Conservation (phyloP, 2,113 vertebrate genomes). For the Dendropsophus ebraccatus region DNA sequence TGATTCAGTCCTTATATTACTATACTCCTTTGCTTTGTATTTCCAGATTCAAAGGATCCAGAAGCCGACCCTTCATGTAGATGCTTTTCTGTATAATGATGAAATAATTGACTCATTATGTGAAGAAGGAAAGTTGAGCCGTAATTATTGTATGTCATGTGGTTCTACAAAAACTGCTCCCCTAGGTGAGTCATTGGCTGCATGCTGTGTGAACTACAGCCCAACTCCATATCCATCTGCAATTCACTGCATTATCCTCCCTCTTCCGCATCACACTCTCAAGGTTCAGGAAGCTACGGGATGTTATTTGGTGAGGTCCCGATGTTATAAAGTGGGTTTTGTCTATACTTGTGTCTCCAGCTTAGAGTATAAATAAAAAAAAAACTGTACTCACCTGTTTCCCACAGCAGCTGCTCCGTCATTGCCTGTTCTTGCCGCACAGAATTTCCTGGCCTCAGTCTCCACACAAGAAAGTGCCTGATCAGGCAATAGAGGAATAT, state of each 20-base stretch:
- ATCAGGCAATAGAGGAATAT: too few species aligned
- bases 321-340: too few species aligned
- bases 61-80: constrained; percentile 82
- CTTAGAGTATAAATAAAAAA: too few species aligned
- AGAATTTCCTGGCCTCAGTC: too few species aligned
- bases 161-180: constrained; percentile 82
- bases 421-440: too few species aligned
- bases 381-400: too few species aligned
- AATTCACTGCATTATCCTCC: not conserved
- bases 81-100: constrained; percentile 92
- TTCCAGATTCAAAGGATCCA: constrained; percentile 79
- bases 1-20: too few species aligned
- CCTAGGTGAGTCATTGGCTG: constrained; percentile 75
- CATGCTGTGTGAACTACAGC: not conserved
- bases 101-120: constrained; percentile 86
- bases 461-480: too few species aligned
- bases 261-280: not conserved
- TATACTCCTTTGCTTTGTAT: not conserved
- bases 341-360: too few species aligned
- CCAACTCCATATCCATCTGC: not conserved
- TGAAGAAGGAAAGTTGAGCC: constrained; percentile 87
- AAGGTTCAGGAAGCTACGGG: too few species aligned
- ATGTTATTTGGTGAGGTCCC: too few species aligned
- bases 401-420: too few species aligned
- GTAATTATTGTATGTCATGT: constrained; percentile 84